Evolutionary conservation across 2,888 invertebrate species (phyloP).

Genomic region (Plebejus melissa): DNA sequence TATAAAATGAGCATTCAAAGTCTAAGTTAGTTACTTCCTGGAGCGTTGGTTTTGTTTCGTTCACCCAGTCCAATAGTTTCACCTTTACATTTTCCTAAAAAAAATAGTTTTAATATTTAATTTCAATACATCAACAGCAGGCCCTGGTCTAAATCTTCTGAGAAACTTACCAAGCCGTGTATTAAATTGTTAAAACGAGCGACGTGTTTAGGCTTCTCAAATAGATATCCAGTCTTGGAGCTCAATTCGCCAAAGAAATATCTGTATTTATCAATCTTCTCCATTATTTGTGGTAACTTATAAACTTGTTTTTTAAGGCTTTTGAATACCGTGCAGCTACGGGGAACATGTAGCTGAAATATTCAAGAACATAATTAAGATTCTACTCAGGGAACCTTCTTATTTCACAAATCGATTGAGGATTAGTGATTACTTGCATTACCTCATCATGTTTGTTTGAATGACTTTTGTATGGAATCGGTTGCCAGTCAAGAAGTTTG

Average conservation of each 20-base stretch:
- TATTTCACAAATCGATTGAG: neutral
- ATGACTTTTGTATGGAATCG: slow-evolving; percentile 74
- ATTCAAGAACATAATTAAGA: neutral
- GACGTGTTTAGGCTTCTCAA: neutral
- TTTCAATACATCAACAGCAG: neutral
- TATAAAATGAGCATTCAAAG: neutral
- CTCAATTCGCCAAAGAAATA: neutral
- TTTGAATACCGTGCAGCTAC: neutral
- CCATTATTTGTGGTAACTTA: neutral
- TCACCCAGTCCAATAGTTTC: neutral
- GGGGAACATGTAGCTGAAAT: neutral
- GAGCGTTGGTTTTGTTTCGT: neutral
- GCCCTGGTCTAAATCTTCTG: neutral
- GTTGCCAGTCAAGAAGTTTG: slow-evolving; percentile 81
- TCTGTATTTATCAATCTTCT: neutral
- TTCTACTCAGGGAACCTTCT: neutral
- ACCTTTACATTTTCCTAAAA: slow-evolving; percentile 9
- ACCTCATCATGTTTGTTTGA: neutral
- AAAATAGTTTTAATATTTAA: neutral
- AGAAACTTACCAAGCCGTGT: neutral
- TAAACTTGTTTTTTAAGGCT: neutral
- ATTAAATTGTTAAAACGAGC: slow-evolving; percentile 2
- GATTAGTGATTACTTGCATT: neutral
- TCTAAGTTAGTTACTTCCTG: neutral
- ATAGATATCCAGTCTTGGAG: neutral